Percentiles rank a stretch among this genome's conserved stretches.
These are phyloP conservation scores for Octodon degus DNA, from an alignment of 2,113 vertebrate genomes.

Conservation along the genomic window DNA sequence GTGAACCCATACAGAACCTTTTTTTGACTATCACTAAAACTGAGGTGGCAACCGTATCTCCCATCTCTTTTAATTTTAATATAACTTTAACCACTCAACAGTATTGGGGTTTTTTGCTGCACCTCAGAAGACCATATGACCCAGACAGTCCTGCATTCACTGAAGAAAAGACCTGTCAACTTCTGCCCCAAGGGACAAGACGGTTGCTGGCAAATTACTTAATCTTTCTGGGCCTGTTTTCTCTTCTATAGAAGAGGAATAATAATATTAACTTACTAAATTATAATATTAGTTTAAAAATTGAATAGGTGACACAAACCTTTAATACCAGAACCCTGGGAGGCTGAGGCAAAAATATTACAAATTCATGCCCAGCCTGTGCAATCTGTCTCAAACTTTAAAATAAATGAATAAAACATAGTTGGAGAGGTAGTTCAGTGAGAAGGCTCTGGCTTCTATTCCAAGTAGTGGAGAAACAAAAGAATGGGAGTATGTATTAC, in stretches of 20 bases:
- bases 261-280: neutral
- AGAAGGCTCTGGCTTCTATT: neutral
- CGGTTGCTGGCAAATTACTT: neutral
- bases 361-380: neutral
- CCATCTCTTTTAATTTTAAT: neutral
- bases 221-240: conserved; percentile 3
- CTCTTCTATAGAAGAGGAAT: neutral
- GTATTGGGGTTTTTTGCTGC: neutral
- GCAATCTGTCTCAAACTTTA: neutral
- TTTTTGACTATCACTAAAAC: neutral
- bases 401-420: neutral
- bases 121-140: neutral
- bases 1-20: neutral
- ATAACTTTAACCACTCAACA: neutral
- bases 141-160: neutral
- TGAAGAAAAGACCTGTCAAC: neutral
- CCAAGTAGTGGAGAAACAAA: neutral
- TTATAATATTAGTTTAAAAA: neutral
- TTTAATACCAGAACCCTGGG: neutral
- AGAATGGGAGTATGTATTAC: neutral
- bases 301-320: neutral
- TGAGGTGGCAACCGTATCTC: neutral
- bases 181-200: neutral
- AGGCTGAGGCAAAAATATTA: neutral
- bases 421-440: neutral